Base-by-base conservation (phyloP, 2,113 vertebrate species). In the Vulpes vulpes region DNA sequence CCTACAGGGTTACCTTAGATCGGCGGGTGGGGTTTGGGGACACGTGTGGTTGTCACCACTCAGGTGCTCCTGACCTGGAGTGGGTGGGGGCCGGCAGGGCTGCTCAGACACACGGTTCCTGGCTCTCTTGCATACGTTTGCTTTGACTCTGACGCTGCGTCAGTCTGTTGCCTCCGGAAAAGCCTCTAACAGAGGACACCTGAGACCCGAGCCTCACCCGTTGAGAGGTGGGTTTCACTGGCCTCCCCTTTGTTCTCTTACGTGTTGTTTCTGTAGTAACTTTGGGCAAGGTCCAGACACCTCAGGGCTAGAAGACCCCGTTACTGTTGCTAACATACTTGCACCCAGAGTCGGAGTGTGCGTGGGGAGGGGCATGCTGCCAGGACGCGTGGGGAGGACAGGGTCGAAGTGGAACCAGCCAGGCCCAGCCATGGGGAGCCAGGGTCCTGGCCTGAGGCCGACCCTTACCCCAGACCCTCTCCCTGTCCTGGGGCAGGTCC, bases 161-260 rank as follows among this genome's bases (percentile, higher is more conserved):
- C 19, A 15, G n/a, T 57, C 22, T 27, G 3, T 73, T 43, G 12
- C 84, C 69, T 84, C n/a, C 71, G n/a, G 43, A 35, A 9, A 60
- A 14, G 11, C 25, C 49, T 43, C 3, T 11, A 30, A 2, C 6
- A 8, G 51, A 71, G 35, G 11, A 22, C 16, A 15, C 22, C 35
- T 0, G 0, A 17, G 73, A 67, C 32, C 3, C 0, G 9, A 32
- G 22, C 35, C 55, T 62, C 0, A 0, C 10, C 49, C 5, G 0
- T 19, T 5, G 53, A n/a, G 17, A 16, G 60, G 1, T 2, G 9
- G 59, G 11, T 11, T 20, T 10, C n/a, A 0, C 74, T 8, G 32
- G 11, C 32, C 8, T 1, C 19, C 35, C 4, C 0, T 43, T 16
- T 11, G 2, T 20, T 23, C 71, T 30, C 38, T 32, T 3, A 5